Conservation (phyloP, 1,140 invertebrate species). For the Brachystomella parvula region DNA sequence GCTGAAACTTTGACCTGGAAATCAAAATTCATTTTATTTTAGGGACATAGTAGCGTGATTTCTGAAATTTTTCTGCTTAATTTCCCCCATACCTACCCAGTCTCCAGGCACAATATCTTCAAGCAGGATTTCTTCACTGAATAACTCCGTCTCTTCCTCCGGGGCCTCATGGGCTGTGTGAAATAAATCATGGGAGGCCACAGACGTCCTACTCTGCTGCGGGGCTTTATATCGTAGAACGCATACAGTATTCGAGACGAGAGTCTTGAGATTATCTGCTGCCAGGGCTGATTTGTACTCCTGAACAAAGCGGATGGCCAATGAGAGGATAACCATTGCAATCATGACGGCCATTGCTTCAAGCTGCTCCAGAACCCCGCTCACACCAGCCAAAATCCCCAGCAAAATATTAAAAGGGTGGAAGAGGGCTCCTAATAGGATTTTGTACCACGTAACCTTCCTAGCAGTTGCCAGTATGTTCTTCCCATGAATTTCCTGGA, state of each 20-base stretch:
- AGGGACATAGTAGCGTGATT: neutral
- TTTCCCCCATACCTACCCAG: conserved; percentile 9
- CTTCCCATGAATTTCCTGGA: neutral
- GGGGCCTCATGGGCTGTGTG: neutral
- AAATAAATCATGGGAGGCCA: neutral
- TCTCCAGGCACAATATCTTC: conserved; percentile 19
- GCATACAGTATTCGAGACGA: conserved; percentile 14
- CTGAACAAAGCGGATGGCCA: conserved; percentile 17
- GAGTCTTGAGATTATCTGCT: neutral
- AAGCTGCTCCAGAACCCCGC: neutral
- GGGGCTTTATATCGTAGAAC: conserved; percentile 21
- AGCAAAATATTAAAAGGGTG: conserved; percentile 27
- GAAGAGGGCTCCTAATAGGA: conserved; percentile 5
- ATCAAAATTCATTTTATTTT: neutral
- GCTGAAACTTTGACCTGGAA: neutral
- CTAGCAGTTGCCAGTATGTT: conserved; percentile 10
- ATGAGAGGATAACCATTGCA: conserved; percentile 17
- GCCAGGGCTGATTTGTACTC: conserved; percentile 20
- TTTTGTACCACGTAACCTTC: conserved; percentile 14
- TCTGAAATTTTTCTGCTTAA: neutral
- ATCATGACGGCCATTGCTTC: conserved; percentile 25
- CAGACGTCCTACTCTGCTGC: neutral
- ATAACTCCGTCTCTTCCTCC: neutral
- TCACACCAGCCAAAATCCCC: conserved; percentile 1
- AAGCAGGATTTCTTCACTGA: neutral